Base-by-base conservation (phyloP, 1,140 invertebrate genomes). In the Drosophila nikananu region DNA sequence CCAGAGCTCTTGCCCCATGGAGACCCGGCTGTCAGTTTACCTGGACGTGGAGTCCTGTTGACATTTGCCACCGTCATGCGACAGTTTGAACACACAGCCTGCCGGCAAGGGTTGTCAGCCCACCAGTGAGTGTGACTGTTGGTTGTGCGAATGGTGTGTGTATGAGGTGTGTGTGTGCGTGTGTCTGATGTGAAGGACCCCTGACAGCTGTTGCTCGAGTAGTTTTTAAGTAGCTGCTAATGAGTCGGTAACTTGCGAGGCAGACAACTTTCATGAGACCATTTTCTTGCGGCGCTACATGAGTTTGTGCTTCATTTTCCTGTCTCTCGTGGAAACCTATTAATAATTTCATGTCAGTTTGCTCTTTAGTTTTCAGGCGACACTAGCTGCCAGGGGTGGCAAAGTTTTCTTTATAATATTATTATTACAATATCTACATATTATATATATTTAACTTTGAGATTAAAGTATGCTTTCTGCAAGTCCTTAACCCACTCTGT, bases 161-260 rank as follows among this genome's bases (percentile, higher is more conserved):
- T 51, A n/a, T 42, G 17, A 42, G 41, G n/a, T 44, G 35, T 13
- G 54, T 12, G 54, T 44, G 30, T 27, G 58, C n/a, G 39, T 44
- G 30, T 27, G 58, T 63, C 48, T 48, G 48, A 25, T 41, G 57
- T 51, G 32, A 62, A 74, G 58, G 59, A 60, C 74, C 80, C 71
- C 80, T 83, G 80, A 80, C 83, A 86, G 83, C 83, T 87, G 83
- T 83, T 86, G 80, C 83, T 77, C 66, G 83, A 86, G 86, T 83
- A 86, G 80, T 87, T 87, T 83, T 87, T 87, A 86, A 86, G 83
- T 87, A 86, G 71, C 86, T 87, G 80, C 83, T 86, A 87, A 86
- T 86, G 83, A 86, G 83, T 83, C 80, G 68, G 58, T 42, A 84
- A 67, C 65, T 80, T 76, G 76, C 61, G 15, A 35, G 57, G 32